Evolutionary conservation across 2,888 invertebrate species (phyloP), one percentile per base, ranked within the genome.

Genomic region (Scaptomyza parva): DNA sequence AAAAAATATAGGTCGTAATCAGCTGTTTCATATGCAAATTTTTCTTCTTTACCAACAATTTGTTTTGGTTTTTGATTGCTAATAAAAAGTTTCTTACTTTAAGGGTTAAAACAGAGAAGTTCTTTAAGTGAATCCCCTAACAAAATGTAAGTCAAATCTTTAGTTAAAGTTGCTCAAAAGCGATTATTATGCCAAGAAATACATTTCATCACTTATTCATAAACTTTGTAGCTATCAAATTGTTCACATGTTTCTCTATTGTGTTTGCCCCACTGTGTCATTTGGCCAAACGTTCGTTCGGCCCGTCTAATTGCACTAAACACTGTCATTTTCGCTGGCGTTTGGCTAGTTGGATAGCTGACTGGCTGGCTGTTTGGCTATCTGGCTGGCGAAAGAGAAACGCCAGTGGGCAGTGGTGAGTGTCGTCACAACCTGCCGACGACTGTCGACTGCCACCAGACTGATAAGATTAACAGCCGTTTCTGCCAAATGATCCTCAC

Each of bases 261-360:
- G 28, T 11, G 5, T 54, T 58, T 48, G 45, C 11, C 11, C 40
- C 76, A 73, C 73, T 76, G 76, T 72, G 58, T 43, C 41, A 39
- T 40, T 51, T 33, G 20, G 71, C 58, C 54, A 52, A 35, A 35
- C 53, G 63, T 40, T 53, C 58, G 55, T 47, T 59, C 51, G 59
- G 54, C 54, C 57, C 61, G 68, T 76, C 76, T 76, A 76, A 76
- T 76, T 76, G 75, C 75, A 76, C 69, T 76, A 72, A 76, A 69
- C 72, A 76, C 63, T 59, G 76, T 69, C 76, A 75, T 71, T 76
- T 76, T n/a, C n/a, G n/a, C n/a, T n/a, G n/a, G n/a, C n/a, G n/a
- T n/a, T n/a, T 41, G 57, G 47, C 44, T 51, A 45, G 37, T 57
- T 64, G 60, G n/a, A n/a, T n/a, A n/a, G n/a, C n/a, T n/a, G n/a